These are phyloP conservation scores for Lamprologus callipterus DNA, from an alignment of 2,113 vertebrate species.

Conservation along the genomic window DNA sequence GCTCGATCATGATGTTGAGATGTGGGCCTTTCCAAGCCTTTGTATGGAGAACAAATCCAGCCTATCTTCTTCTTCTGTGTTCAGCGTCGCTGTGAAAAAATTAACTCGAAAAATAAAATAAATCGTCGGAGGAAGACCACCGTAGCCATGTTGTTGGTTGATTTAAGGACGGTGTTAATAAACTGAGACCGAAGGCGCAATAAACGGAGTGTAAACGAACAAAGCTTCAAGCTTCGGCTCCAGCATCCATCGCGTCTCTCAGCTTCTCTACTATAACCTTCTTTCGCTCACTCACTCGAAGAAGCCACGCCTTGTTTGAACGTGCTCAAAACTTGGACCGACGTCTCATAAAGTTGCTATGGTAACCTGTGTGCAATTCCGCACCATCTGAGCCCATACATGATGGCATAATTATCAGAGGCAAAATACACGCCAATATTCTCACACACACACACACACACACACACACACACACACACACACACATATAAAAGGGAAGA, in stretches of 20 bases:
- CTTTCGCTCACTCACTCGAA: neutral
- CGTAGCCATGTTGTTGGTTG: neutral
- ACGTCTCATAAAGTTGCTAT: constrained; percentile 31
- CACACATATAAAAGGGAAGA: neutral
- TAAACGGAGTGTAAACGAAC: neutral
- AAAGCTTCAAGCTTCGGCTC: neutral
- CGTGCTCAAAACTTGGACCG: neutral
- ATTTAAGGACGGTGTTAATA: neutral
- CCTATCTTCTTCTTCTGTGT: neutral
- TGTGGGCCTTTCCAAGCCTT: neutral
- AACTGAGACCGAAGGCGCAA: neutral
- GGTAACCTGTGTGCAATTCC: neutral
- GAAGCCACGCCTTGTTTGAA: neutral
- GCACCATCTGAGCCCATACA: too few species aligned
- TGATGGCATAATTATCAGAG: neutral
- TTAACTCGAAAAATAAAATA: neutral
- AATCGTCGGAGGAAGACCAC: neutral
- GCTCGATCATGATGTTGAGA: rapidly evolving
- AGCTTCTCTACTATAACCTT: neutral
- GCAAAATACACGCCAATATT: neutral
- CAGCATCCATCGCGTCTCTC: neutral
- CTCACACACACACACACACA: too few species aligned
- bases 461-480: neutral
- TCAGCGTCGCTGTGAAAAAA: neutral
- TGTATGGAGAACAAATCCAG: neutral